Base-by-base conservation (phyloP, 2,888 invertebrate species). In the Cataglyphis cursor region DNA sequence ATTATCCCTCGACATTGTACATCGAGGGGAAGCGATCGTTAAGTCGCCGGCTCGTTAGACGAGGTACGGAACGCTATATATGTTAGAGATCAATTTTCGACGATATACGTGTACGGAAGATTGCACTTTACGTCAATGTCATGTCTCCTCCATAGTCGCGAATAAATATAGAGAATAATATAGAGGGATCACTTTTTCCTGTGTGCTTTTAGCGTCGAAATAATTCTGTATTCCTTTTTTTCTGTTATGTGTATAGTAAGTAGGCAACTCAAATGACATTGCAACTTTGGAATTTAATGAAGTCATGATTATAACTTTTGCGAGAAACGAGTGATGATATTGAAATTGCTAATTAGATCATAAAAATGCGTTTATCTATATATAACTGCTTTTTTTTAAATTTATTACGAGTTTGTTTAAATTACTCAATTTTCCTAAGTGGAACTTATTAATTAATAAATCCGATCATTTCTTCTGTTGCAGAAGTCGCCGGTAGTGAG, bases 401-500 rank as follows among this genome's bases (percentile, higher is more conserved):
- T 35, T 61, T n/a, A 35, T 74, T 62, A 62, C 21, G 18, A 62
- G 28, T 61, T 73, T 3, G 21, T 6, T 21, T 5, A 8, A 41
- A 21, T 31, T 15, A 31, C 2, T 8, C n/a, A 0, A 59, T 44
- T 74, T 81, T 65, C 31, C 6, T 76, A 70, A 74, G 12, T 44
- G 12, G 15, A 48, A 38, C 8, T 0, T 59, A 59, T 59, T 57
- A 76, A 59, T 48, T 57, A 76, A 76, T 64, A 76, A 51, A 24
- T 28, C 35, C 35, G 28, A 65, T 81, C 62, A 66, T 62, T 76
- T 81, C 82, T 70, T 74, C 82, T 84, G 82, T 92, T 93, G 35
- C 91, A 93, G 93, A 89, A 73, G 76, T 57, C 51, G 61, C 35
- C 74, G 85, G 86, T 74, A 84, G 82, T 83, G 89, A 90, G 81